Percentiles rank a stretch among this genome's conserved stretches.
Conservation (phyloP, 2,113 vertebrate species). For the Falco punctatus region DNA sequence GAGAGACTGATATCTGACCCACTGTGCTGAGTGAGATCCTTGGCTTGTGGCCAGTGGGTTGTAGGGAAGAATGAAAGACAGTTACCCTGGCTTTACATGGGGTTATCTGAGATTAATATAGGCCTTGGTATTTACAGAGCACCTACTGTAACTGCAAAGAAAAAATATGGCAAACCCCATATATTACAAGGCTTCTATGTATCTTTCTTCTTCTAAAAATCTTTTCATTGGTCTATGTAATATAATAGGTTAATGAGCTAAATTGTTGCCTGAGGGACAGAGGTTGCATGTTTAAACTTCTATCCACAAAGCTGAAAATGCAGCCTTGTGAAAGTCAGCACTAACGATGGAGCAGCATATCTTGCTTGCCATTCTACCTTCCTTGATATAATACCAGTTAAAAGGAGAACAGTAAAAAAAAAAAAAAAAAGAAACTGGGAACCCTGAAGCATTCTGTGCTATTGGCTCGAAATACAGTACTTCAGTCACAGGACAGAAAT, state of each 20-base stretch:
- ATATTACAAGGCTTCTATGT: slow-evolving; percentile 6
- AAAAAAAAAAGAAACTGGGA: background rate
- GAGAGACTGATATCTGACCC: background rate
- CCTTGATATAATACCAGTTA: background rate
- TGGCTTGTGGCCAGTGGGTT: background rate
- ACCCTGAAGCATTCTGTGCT: background rate
- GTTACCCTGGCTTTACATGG: slow-evolving; percentile 10
- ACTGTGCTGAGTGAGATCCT: slow-evolving; percentile 21
- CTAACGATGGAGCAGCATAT: background rate
- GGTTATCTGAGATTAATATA: slow-evolving; percentile 26
- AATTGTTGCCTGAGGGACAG: slow-evolving; percentile 23
- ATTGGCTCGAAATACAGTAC: background rate
- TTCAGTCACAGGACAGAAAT: background rate
- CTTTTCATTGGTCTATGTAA: slow-evolving; percentile 28
- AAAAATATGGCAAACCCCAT: slow-evolving; percentile 22
- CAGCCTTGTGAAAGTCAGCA: background rate
- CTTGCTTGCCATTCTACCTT: slow-evolving; percentile 9
- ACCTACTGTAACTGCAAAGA: slow-evolving; percentile 22
- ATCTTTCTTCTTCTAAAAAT: slow-evolving; percentile 5
- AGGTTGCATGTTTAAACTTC: background rate
- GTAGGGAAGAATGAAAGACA: slow-evolving; percentile 37
- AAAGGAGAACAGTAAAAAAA: background rate
- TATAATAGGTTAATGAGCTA: slow-evolving; percentile 34
- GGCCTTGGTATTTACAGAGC: slow-evolving; percentile 17
- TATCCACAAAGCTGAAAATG: background rate